Evolutionary conservation across 1,140 invertebrate genomes (phyloP), one percentile per base, ranked within the genome.

Genomic region (Heliconius hewitsoni): DNA sequence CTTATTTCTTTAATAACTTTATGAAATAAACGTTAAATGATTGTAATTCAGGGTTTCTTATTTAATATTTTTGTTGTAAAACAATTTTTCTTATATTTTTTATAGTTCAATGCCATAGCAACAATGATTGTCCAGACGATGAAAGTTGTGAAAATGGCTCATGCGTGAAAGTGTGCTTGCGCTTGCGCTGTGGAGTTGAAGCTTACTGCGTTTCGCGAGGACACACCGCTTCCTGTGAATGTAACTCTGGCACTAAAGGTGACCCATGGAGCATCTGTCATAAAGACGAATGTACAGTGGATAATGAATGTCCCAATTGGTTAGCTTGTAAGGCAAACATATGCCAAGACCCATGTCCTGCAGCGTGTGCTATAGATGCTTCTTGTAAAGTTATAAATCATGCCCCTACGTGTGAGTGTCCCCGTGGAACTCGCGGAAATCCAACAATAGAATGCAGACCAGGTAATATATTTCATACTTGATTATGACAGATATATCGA

Each of bases 91-190:
- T 72, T 78, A 8, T n/a, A 3, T 57, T 73, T 77, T 71, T 91
- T 95, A 42, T 90, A 97, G 96, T 98, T 85, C 98, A 98, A 85
- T 99, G 98, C 89, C 96, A 97, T 82, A 96, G 96, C 77, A 97
- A 98, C 88, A 96, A 96, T 42, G 98, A 98, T 78, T 99, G 98
- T 90, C 96, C 97, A 6, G 95, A 97, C 37, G 96, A 96, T 55
- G 96, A 98, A 91, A 97, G 98, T 37, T 99, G 98, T 86, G 96
- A 98, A 76, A 97, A 98, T 81, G 95, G 96, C 60, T 96, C 98
- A 86, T 99, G 98, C 89, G 93, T 97, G 30, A 96, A 98, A 90
- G 96, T 97, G 1, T 98, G 98, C 85, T 89, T 95, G 4, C 96
- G 96, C 79, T 97, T 97, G 3, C 97, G 97, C 57, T 98, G 98